These are phyloP conservation scores for Mythimna lalbum DNA, from an alignment of 2,888 invertebrate genomes.

Conservation along the genomic window DNA sequence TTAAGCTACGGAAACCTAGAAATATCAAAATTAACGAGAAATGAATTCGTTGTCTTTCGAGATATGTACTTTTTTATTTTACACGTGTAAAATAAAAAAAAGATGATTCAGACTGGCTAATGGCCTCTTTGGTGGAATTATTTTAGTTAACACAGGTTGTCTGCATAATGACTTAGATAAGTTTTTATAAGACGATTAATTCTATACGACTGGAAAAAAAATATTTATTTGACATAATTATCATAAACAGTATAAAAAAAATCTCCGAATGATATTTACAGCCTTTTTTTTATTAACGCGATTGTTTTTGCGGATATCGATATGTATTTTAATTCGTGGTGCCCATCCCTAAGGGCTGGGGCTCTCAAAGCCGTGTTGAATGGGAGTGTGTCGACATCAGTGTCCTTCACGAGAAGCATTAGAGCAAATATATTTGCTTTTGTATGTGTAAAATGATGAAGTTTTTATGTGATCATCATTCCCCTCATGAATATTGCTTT, in stretches of 20 bases:
- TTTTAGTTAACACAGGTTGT: slow-evolving; percentile 13
- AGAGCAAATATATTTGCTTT: slow-evolving; percentile 29
- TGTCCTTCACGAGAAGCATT: slow-evolving; percentile 57
- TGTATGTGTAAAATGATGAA: slow-evolving; percentile 41
- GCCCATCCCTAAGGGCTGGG: slow-evolving; percentile 38
- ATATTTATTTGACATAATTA: not conserved
- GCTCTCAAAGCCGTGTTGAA: slow-evolving; percentile 48
- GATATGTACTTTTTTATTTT: too few relatives aligned
- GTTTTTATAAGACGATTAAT: slow-evolving; percentile 1
- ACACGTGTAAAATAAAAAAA: slow-evolving; percentile 30
- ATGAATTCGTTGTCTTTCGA: slow-evolving; percentile 46
- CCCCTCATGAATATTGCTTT: slow-evolving; percentile 39
- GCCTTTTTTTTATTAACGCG: not conserved
- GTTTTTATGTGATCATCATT: slow-evolving; percentile 45
- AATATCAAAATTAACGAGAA: slow-evolving; percentile 14
- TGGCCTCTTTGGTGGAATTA: slow-evolving; percentile 15
- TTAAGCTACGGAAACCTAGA: too few relatives aligned
- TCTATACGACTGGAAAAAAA: not conserved
- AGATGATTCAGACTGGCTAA: slow-evolving; percentile 5
- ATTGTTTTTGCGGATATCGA: slow-evolving; percentile 19
- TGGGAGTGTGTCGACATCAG: slow-evolving; percentile 55
- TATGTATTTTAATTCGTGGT: slow-evolving; percentile 12
- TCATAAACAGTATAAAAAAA: not conserved
- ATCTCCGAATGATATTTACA: not conserved
- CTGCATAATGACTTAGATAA: slow-evolving; percentile 21